A percentile compares a stretch with the other conserved stretches of the same genome.
Conservation (phyloP, 2,888 invertebrate genomes). For the Dasysyrphus tricinctus region DNA sequence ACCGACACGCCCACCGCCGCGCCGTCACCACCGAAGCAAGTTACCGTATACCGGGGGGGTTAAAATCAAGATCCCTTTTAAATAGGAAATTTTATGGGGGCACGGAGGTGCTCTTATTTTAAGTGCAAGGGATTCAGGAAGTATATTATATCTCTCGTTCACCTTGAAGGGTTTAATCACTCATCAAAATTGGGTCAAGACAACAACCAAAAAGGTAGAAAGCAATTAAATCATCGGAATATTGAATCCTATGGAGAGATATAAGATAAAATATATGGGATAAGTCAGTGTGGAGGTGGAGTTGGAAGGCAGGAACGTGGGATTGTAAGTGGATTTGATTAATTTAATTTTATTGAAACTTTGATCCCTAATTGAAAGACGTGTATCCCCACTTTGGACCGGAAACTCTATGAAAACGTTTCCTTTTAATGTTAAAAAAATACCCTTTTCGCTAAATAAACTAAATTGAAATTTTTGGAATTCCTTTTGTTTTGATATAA, state of each 20-base stretch:
- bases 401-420: background rate
- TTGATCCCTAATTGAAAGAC: conserved; percentile 6
- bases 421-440: background rate
- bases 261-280: background rate
- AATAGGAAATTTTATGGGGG: conserved; percentile 24
- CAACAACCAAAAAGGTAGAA: conserved; percentile 18
- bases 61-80: conserved; percentile 24
- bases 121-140: background rate
- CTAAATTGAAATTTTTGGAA: no score
- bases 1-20: background rate
- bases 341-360: conserved; percentile 17
- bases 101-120: conserved; percentile 11
- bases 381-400: background rate
- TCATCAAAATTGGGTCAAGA: conserved; percentile 28
- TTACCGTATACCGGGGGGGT: background rate
- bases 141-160: background rate
- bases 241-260: background rate
- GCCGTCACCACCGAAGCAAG: no score
- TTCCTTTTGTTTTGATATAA: no score
- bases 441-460: background rate
- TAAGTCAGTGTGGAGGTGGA: background rate
- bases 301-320: background rate
- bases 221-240: conserved; percentile 13
- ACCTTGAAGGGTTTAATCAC: conserved; percentile 18
- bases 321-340: background rate